phyloP scores from a whole-genome alignment of 1,140 invertebrate genomes.

The Cydia strobilella region DNA sequence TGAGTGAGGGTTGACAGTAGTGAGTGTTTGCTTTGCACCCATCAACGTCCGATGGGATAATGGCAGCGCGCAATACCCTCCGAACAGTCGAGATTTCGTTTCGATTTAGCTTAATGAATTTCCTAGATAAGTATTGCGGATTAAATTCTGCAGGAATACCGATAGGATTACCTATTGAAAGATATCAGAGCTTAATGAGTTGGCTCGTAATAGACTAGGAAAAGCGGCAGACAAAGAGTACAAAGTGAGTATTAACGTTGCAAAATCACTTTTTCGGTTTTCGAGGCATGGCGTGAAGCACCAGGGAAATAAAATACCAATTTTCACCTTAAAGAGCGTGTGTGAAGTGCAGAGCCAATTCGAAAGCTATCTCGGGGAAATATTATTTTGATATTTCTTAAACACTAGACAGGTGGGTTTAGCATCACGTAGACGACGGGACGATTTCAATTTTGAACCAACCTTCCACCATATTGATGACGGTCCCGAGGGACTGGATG shows the following conservation, averaged over 20 bases:
- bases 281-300: constrained; percentile 42
- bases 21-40: constrained; percentile 60
- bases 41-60: constrained; percentile 62
- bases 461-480: constrained; percentile 30
- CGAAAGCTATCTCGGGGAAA: constrained; percentile 52
- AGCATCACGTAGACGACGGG: constrained; percentile 63
- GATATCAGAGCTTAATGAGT: neutral
- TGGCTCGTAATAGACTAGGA: neutral
- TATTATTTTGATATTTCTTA: constrained; percentile 58
- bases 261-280: constrained; percentile 33
- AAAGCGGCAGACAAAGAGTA: neutral
- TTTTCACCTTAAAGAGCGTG: constrained; percentile 58
- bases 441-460: constrained; percentile 60
- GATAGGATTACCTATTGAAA: constrained; percentile 12
- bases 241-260: constrained; percentile 27
- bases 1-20: constrained; percentile 42
- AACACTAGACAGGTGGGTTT: constrained; percentile 56
- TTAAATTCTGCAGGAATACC: constrained; percentile 37
- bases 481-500: constrained; percentile 34
- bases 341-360: constrained; percentile 42
- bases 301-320: constrained; percentile 54
- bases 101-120: constrained; percentile 53
- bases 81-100: constrained; percentile 43
- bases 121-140: constrained; percentile 43
- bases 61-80: constrained; percentile 51